Evolutionary conservation across 1,140 invertebrate species (phyloP).

Genomic region (Drosophila sturtevanti): DNA sequence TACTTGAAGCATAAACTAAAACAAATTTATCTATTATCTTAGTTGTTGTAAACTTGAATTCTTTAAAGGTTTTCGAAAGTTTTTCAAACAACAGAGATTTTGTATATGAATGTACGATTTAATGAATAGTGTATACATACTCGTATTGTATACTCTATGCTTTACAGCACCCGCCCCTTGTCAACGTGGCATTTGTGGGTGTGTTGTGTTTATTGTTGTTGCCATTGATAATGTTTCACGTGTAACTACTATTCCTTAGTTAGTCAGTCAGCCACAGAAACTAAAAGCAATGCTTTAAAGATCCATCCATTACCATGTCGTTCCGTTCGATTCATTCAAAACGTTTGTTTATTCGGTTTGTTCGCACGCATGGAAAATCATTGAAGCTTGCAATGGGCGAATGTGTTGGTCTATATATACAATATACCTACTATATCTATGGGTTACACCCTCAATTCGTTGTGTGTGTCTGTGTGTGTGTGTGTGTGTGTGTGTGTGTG

Average conservation of each 20-base stretch:
- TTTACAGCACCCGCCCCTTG: constrained; percentile 4
- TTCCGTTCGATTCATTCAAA: constrained; percentile 52
- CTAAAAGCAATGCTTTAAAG: neutral
- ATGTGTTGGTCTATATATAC: constrained; percentile 15
- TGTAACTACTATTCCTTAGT: constrained; percentile 30
- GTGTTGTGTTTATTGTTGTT: constrained; percentile 59
- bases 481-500: constrained; percentile 18
- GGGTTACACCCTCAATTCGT: constrained; percentile 48
- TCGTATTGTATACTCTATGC: neutral
- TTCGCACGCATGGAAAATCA: constrained; percentile 79
- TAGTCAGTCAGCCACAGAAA: constrained; percentile 24
- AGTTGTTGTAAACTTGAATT: too few species aligned
- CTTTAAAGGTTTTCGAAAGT: too few species aligned
- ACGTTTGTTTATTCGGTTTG: constrained; percentile 43
- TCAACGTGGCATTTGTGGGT: constrained; percentile 53
- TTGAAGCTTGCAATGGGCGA: constrained; percentile 66
- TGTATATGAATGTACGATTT: too few species aligned
- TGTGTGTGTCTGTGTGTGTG: neutral
- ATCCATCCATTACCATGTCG: constrained; percentile 18
- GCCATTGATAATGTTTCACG: constrained; percentile 46
- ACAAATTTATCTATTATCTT: too few species aligned
- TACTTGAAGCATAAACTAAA: too few species aligned
- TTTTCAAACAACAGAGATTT: too few species aligned
- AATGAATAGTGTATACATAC: too few species aligned
- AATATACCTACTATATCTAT: constrained; percentile 42